Evolutionary conservation across 2,797 vertebrate species (phyloP).

Genomic region (Coregonus suidteri): DNA sequence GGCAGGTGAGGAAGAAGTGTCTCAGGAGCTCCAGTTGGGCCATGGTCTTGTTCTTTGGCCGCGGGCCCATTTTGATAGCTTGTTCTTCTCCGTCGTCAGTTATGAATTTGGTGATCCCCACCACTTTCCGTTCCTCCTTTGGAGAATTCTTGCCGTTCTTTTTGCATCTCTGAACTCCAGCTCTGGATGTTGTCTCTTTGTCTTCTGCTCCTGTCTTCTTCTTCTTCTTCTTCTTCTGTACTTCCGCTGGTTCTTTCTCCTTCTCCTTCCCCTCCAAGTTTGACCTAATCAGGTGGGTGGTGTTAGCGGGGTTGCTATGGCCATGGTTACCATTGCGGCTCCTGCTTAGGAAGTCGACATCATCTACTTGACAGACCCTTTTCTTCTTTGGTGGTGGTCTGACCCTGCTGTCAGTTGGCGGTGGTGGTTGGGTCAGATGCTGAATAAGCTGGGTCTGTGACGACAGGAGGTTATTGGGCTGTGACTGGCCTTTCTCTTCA

Average conservation of each 20-base stretch:
- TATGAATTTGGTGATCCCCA: not conserved
- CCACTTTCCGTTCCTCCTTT: constrained; percentile 38
- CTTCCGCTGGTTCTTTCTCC: not conserved
- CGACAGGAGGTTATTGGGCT: not conserved
- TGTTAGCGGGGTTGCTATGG: no score
- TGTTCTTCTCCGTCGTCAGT: constrained; percentile 10
- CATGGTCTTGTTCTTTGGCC: constrained; percentile 60
- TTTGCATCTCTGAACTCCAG: not conserved
- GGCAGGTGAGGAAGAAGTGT: constrained; percentile 75
- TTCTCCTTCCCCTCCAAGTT: not conserved
- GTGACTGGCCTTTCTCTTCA: not conserved
- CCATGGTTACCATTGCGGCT: not conserved
- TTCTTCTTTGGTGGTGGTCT: not conserved
- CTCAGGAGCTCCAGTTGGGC: constrained; percentile 77
- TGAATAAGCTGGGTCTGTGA: not conserved
- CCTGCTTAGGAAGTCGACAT: not conserved
- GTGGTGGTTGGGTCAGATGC: no score
- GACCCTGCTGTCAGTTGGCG: not conserved
- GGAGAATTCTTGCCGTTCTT: not conserved
- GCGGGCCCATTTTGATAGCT: not conserved
- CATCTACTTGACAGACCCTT: not conserved
- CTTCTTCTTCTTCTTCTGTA: not conserved
- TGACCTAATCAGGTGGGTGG: not conserved
- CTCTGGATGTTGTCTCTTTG: not conserved
- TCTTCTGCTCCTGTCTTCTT: not conserved